These are phyloP conservation scores for Helarctos malayanus DNA, from an alignment of 2,797 vertebrate genomes.

Conservation along the genomic window DNA sequence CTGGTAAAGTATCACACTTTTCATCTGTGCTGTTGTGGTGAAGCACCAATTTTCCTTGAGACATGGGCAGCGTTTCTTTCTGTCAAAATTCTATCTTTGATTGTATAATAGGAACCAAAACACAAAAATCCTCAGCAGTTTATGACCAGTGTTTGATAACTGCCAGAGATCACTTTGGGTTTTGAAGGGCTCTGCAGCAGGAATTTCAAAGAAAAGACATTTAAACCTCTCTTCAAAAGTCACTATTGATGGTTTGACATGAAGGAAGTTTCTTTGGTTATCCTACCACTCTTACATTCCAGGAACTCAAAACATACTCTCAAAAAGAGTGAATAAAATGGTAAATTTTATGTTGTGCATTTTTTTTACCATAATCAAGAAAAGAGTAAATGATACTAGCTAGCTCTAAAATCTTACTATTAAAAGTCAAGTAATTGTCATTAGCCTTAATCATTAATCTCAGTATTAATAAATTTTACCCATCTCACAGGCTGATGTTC, in stretches of 20 bases:
- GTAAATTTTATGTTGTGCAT: neutral
- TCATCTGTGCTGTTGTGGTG: neutral
- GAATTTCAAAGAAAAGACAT: constrained; percentile 33
- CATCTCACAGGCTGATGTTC: neutral
- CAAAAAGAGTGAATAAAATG: constrained; percentile 29
- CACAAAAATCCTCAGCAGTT: neutral
- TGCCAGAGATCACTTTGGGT: neutral
- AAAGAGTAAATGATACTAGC: neutral
- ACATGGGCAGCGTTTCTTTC: neutral
- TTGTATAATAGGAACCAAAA: constrained; percentile 34
- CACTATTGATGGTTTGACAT: neutral
- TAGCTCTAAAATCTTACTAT: neutral
- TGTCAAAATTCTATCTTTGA: neutral
- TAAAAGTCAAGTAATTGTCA: neutral
- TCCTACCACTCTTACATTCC: neutral
- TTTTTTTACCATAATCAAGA: constrained; percentile 1
- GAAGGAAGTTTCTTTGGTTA: neutral
- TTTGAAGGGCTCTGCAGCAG: neutral
- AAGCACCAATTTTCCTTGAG: neutral
- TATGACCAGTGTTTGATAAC: neutral
- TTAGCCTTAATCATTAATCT: neutral
- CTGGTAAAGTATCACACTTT: neutral
- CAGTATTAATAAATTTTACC: constrained; percentile 23
- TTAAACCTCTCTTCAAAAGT: constrained; percentile 32
- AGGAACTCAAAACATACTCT: constrained; percentile 23